Conservation (phyloP, 1,140 invertebrate genomes). For the Steinernema khuongi region DNA sequence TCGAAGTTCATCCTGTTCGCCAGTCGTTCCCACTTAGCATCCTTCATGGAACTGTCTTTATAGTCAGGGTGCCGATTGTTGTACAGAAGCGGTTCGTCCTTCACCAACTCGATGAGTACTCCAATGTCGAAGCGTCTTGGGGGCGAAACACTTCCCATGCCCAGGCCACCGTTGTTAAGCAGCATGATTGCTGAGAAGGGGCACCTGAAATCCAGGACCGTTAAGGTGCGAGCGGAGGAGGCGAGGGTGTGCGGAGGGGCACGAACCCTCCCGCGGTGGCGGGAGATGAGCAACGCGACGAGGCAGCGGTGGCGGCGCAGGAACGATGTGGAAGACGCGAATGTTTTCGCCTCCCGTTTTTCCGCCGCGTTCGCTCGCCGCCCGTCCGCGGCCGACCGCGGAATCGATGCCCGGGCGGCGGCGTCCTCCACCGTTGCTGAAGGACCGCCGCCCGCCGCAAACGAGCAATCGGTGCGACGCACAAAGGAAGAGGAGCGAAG, state of each 20-base stretch:
- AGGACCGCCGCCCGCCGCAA: too few relatives aligned
- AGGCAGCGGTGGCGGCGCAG: neutral
- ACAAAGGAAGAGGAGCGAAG: too few relatives aligned
- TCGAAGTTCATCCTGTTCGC: neutral
- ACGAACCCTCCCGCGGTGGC: neutral
- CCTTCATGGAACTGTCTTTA: neutral
- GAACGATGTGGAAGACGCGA: neutral
- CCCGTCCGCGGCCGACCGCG: too few relatives aligned
- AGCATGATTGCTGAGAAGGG: neutral
- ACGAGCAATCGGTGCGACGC: too few relatives aligned
- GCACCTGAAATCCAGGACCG: too few relatives aligned
- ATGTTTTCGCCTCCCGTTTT: constrained; percentile 8
- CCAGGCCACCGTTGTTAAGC: neutral
- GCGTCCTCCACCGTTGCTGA: too few relatives aligned
- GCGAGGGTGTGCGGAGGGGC: neutral
- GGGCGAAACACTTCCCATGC: neutral
- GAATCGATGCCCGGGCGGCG: too few relatives aligned
- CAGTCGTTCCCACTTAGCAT: neutral
- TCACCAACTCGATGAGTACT: neutral
- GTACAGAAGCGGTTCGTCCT: neutral
- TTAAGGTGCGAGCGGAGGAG: neutral
- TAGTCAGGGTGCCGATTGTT: constrained; percentile 5
- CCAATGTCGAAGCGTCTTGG: neutral
- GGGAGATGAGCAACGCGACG: neutral
- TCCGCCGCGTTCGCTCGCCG: too few relatives aligned